Evolutionary conservation across 2,797 vertebrate genomes (phyloP).

Genomic region (Muscicapa comitata): DNA sequence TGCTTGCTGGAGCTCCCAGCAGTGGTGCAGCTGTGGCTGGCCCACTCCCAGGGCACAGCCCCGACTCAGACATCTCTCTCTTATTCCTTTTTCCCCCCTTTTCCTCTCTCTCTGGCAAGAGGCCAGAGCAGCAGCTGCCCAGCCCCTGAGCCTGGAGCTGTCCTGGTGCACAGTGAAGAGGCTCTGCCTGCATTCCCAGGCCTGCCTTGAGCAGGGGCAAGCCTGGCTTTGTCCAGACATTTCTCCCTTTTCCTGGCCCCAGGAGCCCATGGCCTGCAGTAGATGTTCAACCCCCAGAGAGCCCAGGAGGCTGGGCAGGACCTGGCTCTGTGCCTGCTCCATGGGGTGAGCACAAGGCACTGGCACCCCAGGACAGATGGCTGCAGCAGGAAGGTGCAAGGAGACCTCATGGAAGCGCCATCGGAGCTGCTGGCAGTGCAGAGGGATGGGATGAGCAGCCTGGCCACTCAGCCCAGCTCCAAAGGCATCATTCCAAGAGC

Average conservation of each 20-base stretch:
- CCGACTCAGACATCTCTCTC: not conserved
- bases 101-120: not conserved
- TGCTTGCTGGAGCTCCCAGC: not conserved
- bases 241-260: not conserved
- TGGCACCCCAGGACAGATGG: not conserved
- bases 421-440: not conserved
- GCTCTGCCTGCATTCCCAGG: not conserved
- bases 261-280: rapidly evolving
- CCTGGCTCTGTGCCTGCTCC: not conserved
- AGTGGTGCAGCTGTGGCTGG: not conserved
- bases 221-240: not conserved
- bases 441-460: not conserved
- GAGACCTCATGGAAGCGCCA: not conserved
- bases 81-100: not conserved
- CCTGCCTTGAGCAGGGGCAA: not conserved
- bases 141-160: not conserved
- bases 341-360: not conserved
- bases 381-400: not conserved
- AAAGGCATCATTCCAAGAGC: slow-evolving; percentile 34
- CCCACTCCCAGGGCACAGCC: not conserved
- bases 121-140: not conserved
- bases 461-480: slow-evolving; percentile 54
- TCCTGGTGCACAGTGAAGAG: not conserved
- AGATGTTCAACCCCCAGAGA: not conserved
- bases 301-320: rapidly evolving